Percentiles rank a stretch among this genome's conserved stretches.
Evolutionary conservation across 2,797 vertebrate species (phyloP).

Genomic region (Epinephelus malabaricus): DNA sequence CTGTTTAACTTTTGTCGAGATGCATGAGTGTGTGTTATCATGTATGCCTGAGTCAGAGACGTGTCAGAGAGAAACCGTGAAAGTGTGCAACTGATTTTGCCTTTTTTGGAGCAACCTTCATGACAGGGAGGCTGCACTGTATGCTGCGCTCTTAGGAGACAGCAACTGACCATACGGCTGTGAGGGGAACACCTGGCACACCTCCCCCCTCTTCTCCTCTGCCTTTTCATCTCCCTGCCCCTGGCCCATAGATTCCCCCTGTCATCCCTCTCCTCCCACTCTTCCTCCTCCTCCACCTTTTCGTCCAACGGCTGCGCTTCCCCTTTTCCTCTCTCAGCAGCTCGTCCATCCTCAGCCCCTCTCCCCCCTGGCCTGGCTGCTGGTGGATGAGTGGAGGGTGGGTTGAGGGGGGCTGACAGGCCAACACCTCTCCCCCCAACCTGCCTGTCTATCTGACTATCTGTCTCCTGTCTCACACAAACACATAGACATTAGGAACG

Average conservation of each 20-base stretch:
- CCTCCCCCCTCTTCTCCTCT: slow-evolving; percentile 37
- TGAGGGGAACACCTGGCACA: slow-evolving; percentile 81
- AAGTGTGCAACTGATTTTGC: slow-evolving; percentile 34
- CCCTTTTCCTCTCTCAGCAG: slow-evolving; percentile 77
- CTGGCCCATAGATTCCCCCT: slow-evolving; percentile 75
- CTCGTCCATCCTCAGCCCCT: slow-evolving; percentile 74
- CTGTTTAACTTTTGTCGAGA: slow-evolving; percentile 29
- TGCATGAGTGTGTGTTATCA: slow-evolving; percentile 31
- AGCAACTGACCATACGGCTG: slow-evolving; percentile 60
- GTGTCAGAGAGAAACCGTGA: slow-evolving; percentile 20
- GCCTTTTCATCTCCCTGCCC: slow-evolving; percentile 70
- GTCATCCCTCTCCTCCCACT: slow-evolving; percentile 75
- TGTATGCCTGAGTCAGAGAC: neutral
- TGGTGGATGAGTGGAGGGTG: slow-evolving; percentile 38
- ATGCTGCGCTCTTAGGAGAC: slow-evolving; percentile 36
- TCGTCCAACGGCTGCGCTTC: slow-evolving; percentile 60
- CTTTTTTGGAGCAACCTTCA: slow-evolving; percentile 1
- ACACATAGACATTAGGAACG: slow-evolving; percentile 75
- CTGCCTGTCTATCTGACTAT: slow-evolving; percentile 54
- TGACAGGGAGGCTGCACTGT: slow-evolving; percentile 8
- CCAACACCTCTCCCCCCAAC: slow-evolving; percentile 46
- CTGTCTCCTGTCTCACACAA: slow-evolving; percentile 61
- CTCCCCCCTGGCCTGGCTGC: slow-evolving; percentile 44
- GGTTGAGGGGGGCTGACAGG: slow-evolving; percentile 50
- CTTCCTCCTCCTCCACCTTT: slow-evolving; percentile 54